phyloP scores from a whole-genome alignment of 2,797 vertebrate genomes.

The Nothura maculosa region DNA sequence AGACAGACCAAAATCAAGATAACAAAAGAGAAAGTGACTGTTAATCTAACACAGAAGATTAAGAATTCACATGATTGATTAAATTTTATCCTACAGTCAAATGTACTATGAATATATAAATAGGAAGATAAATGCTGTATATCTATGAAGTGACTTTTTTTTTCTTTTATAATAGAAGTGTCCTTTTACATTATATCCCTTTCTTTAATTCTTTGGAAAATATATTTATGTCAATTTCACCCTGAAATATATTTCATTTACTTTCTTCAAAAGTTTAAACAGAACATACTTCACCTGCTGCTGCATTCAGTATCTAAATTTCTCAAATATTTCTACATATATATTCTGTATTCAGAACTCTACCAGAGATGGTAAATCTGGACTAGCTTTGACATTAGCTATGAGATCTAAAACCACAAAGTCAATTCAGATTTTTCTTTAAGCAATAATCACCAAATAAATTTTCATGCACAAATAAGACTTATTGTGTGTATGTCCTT shows the following conservation, averaged over 20 bases:
- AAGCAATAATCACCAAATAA: not conserved
- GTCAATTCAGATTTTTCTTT: not conserved
- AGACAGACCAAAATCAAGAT: not conserved
- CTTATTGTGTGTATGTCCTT: not conserved
- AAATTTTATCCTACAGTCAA: not conserved
- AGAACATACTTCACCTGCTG: not conserved
- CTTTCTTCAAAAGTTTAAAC: not conserved
- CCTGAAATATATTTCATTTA: not conserved
- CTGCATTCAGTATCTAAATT: not conserved
- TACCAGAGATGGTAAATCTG: not conserved
- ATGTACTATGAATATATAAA: not conserved
- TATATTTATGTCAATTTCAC: not conserved
- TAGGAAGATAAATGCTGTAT: not conserved
- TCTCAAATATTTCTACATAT: not conserved
- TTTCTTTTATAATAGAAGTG: not conserved
- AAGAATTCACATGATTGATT: not conserved
- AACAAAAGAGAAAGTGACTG: fast-evolving
- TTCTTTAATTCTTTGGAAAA: not conserved
- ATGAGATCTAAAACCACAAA: not conserved
- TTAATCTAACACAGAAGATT: not conserved
- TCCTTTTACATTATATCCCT: not conserved
- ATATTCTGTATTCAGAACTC: not conserved
- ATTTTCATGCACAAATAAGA: not conserved
- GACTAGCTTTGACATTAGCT: not conserved
- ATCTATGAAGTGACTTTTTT: not conserved